Evolutionary conservation across 1,140 invertebrate genomes (phyloP).

Genomic region (Philopotamus ludificatus): DNA sequence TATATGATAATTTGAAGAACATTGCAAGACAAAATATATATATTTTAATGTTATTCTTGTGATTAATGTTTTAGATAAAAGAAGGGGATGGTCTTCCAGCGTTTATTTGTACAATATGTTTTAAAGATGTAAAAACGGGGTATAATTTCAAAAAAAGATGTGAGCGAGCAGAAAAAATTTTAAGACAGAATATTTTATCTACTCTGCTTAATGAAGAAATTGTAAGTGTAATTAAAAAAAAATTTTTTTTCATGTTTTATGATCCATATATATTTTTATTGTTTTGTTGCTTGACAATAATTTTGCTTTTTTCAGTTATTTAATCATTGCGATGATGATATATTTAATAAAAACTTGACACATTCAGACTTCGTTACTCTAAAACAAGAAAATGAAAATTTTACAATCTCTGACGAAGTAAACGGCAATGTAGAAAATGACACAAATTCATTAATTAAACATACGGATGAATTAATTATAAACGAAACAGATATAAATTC

Average conservation of each 20-base stretch:
- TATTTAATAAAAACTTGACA: neutral
- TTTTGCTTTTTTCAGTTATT: neutral
- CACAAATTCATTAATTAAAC: neutral
- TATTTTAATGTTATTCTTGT: too few species aligned
- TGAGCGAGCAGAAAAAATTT: slow-evolving; percentile 13
- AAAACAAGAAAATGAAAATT: too few species aligned
- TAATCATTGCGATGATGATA: neutral
- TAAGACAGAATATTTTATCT: too few species aligned
- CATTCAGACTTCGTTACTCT: neutral
- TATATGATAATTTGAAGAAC: too few species aligned
- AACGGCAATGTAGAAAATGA: neutral
- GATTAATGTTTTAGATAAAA: slow-evolving; percentile 18
- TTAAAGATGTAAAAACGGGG: neutral
- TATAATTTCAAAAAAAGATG: slow-evolving; percentile 15
- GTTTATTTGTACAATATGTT: neutral
- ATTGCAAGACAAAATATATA: too few species aligned
- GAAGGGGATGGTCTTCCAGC: slow-evolving; percentile 2
- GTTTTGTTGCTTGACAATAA: neutral
- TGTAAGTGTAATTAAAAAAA: neutral
- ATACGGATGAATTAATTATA: too few species aligned
- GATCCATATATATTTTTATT: neutral
- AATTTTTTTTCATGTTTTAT: neutral
- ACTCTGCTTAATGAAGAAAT: too few species aligned
- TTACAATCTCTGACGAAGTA: too few species aligned
- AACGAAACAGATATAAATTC: too few species aligned